Conservation (phyloP, 2,888 invertebrate genomes). For the Drosophila colorata region DNA sequence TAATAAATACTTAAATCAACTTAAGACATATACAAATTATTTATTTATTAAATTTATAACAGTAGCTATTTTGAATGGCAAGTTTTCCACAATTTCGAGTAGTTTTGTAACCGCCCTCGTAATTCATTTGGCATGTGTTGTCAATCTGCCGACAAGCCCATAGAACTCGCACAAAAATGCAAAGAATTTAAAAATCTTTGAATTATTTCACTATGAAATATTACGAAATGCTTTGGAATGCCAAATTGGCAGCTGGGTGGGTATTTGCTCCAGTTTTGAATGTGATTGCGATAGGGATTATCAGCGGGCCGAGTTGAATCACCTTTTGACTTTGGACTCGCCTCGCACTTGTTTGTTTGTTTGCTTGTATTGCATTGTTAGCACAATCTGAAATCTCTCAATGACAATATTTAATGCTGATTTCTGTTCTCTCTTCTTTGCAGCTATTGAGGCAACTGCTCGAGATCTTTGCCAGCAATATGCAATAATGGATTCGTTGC, state of each 20-base stretch:
- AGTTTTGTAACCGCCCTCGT: slow-evolving; percentile 18
- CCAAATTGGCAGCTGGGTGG: slow-evolving; percentile 14
- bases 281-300: slow-evolving; percentile 46
- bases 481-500: slow-evolving; percentile 71
- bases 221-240: slow-evolving; percentile 25
- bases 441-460: slow-evolving; percentile 56
- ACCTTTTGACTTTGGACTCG: slow-evolving; percentile 76
- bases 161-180: slow-evolving; percentile 31
- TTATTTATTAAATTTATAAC: no score
- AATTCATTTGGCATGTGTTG: slow-evolving; percentile 34
- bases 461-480: slow-evolving; percentile 45
- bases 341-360: slow-evolving; percentile 19
- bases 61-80: no score
- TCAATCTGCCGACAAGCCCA: slow-evolving; percentile 33
- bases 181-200: slow-evolving; percentile 41
- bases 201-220: slow-evolving; percentile 30
- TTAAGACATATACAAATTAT: no score
- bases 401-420: slow-evolving; percentile 41
- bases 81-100: neutral
- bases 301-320: slow-evolving; percentile 67
- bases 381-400: slow-evolving; percentile 34
- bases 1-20: no score
- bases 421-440: slow-evolving; percentile 29
- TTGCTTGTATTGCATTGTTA: slow-evolving; percentile 10
- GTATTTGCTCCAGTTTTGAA: slow-evolving; percentile 58